These are phyloP conservation scores for Tringa solitaria DNA, from an alignment of 2,113 vertebrate species.

Conservation along the genomic window DNA sequence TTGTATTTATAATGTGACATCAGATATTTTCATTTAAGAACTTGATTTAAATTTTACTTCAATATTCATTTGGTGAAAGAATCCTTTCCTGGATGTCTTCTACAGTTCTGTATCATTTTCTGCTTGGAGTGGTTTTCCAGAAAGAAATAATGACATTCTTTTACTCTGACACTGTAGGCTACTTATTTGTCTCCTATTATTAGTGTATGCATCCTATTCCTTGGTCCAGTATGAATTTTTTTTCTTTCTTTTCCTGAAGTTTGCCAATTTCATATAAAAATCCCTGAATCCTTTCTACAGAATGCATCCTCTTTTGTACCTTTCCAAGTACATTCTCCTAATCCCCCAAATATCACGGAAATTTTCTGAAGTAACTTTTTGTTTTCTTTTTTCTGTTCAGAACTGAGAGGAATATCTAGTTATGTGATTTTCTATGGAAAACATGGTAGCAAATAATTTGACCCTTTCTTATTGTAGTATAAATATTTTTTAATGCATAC, in stretches of 20 bases:
- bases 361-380: not conserved
- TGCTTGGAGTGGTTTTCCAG: not conserved
- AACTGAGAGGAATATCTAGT: not conserved
- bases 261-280: not conserved
- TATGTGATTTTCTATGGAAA: not conserved
- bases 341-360: rapidly evolving
- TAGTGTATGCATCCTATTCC: not conserved
- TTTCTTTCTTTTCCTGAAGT: not conserved
- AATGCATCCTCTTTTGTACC: rapidly evolving
- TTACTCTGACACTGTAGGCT: not conserved
- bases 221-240: not conserved
- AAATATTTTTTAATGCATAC: not conserved
- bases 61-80: not conserved
- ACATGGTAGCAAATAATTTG: not conserved
- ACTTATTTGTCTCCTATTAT: not conserved
- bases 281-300: not conserved
- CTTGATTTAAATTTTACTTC: not conserved
- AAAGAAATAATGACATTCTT: not conserved
- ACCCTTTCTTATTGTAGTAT: not conserved
- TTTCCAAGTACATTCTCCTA: not conserved
- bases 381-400: not conserved
- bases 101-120: not conserved
- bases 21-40: not conserved
- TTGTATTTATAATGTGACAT: not conserved
- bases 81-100: not conserved